phyloP scores from a whole-genome alignment of 2,888 invertebrate genomes.

The Napeogenes sylphis region DNA sequence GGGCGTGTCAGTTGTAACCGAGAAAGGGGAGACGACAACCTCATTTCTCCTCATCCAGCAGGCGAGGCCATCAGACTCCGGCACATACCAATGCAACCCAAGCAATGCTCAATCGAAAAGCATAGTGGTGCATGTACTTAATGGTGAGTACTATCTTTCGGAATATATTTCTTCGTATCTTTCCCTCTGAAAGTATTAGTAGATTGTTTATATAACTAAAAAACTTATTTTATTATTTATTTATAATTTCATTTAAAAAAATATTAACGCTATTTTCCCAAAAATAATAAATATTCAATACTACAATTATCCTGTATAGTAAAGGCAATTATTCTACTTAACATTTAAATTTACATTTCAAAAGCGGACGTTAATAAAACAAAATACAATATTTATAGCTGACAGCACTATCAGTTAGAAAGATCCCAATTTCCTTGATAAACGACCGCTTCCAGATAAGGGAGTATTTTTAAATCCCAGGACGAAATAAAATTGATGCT shows the following conservation, averaged over 20 bases:
- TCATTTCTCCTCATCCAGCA: conserved; percentile 93
- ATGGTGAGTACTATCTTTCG: conserved; percentile 81
- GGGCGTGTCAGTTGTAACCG: conserved; percentile 93
- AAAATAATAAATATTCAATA: background rate
- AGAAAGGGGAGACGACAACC: conserved; percentile 93
- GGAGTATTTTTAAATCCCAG: conserved; percentile 48
- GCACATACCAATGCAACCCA: conserved; percentile 95
- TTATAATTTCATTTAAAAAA: too few species aligned
- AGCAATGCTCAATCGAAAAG: conserved; percentile 94
- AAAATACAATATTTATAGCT: conserved; percentile 31
- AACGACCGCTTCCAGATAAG: conserved; percentile 52
- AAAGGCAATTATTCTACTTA: background rate
- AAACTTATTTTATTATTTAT: too few species aligned
- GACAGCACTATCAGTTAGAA: conserved; percentile 47
- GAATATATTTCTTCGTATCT: background rate
- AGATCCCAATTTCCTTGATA: conserved; percentile 55
- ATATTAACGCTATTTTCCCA: background rate
- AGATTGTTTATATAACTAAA: too few species aligned
- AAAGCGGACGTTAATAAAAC: conserved; percentile 22
- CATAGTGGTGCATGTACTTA: conserved; percentile 94
- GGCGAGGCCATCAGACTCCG: conserved; percentile 91
- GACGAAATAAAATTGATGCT: conserved; percentile 46
- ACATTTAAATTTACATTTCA: conserved; percentile 8
- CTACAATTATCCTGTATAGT: background rate
- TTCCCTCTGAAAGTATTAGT: too few species aligned